phyloP scores from a whole-genome alignment of 2,888 invertebrate genomes.

The Caenorhabditis macrosperma region DNA sequence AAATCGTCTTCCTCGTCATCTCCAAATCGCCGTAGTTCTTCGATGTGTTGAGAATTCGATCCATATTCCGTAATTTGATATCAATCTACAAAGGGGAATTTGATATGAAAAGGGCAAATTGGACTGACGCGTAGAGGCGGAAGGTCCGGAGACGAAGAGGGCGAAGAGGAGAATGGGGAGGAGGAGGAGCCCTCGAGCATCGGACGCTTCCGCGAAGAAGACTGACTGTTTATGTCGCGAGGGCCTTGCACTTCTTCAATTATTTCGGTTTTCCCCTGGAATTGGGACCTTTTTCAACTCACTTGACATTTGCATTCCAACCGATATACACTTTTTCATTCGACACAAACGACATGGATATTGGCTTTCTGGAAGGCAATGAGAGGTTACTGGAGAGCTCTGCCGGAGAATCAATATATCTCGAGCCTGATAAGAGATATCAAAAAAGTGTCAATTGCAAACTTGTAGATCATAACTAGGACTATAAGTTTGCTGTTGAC shows the following conservation, averaged over 20 bases:
- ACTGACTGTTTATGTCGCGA: constrained; percentile 17
- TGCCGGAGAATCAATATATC: too few species aligned
- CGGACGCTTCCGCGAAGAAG: constrained; percentile 2
- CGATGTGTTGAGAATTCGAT: not conserved
- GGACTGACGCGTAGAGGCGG: too few species aligned
- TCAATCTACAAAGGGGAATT: not conserved
- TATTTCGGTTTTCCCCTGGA: not conserved
- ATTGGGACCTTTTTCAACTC: not conserved
- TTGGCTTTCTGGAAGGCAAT: constrained; percentile 42
- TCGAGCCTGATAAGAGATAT: too few species aligned
- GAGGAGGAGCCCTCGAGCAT: constrained; percentile 29
- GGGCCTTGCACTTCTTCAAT: constrained; percentile 49
- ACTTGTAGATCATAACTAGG: too few species aligned
- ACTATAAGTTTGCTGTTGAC: too few species aligned
- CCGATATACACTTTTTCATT: constrained; percentile 37
- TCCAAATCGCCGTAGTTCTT: constrained; percentile 28
- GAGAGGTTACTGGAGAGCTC: too few species aligned
- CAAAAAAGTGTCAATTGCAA: too few species aligned
- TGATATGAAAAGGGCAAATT: not conserved
- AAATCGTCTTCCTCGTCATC: constrained; percentile 24
- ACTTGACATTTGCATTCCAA: constrained; percentile 35
- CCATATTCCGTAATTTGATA: constrained; percentile 9
- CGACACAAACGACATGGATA: constrained; percentile 43
- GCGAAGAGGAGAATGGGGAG: constrained; percentile 1
- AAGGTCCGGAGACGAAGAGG: not conserved